Percentiles rank a stretch among this genome's conserved stretches.
These are phyloP conservation scores for Teinopalpus imperialis DNA, from an alignment of 2,888 invertebrate genomes.

Conservation along the genomic window DNA sequence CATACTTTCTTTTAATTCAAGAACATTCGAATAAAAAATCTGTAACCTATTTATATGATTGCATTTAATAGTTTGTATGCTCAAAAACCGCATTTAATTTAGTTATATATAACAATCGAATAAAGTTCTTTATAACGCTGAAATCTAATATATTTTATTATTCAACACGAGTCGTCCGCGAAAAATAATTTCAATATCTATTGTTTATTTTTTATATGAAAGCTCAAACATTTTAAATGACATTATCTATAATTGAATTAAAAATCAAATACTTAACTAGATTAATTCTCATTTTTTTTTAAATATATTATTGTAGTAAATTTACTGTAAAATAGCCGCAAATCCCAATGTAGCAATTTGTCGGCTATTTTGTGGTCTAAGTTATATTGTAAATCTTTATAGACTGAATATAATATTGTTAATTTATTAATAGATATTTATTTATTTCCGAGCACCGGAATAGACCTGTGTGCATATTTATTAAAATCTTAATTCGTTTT, in stretches of 20 bases:
- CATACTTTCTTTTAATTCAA: no score
- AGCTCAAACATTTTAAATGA: no score
- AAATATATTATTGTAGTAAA: no score
- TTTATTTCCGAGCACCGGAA: conserved; percentile 38
- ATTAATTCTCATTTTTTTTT: no score
- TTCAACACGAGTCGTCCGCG: no score
- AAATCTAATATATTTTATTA: no score
- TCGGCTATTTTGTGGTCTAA: conserved; percentile 62
- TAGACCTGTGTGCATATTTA: conserved; percentile 28
- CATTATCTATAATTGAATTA: no score
- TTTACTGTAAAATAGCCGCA: conserved; percentile 66
- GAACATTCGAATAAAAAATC: no score
- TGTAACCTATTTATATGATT: not conserved
- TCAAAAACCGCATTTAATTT: conserved; percentile 3
- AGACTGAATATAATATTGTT: conserved; percentile 70
- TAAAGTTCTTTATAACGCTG: no score
- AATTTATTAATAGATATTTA: conserved; percentile 59
- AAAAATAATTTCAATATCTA: no score
- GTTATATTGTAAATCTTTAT: conserved; percentile 40
- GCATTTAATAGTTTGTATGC: conserved; percentile 5
- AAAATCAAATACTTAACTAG: no score
- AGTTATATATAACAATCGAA: not conserved
- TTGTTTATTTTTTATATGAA: no score
- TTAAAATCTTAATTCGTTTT: conserved; percentile 25
- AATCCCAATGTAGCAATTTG: conserved; percentile 40